A percentile compares a stretch with the other conserved stretches of the same genome.
phyloP scores from a whole-genome alignment of 2,888 invertebrate species.

The Thera obeliscata region DNA sequence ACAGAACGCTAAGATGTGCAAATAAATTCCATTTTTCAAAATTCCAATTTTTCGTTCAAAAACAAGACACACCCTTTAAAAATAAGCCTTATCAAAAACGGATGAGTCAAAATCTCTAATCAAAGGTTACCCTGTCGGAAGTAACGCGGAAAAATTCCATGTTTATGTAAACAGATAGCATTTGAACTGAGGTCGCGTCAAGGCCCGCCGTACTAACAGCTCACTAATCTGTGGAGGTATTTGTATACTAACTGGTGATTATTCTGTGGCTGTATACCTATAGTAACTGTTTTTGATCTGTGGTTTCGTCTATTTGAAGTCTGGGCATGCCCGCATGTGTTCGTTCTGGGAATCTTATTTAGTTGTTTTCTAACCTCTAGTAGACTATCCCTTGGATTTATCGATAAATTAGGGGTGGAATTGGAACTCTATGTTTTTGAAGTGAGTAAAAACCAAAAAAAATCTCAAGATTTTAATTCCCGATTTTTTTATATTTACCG shows the following conservation, averaged over 20 bases:
- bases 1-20: no score
- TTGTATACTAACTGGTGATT: conserved; percentile 16
- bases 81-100: conserved; percentile 22
- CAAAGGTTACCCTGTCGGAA: conserved; percentile 36
- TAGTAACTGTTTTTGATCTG: conserved; percentile 21
- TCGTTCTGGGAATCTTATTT: conserved; percentile 30
- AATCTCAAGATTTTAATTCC: no score
- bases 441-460: no score
- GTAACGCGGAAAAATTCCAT: conserved; percentile 38
- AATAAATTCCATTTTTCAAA: no score
- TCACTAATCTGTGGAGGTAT: conserved; percentile 20
- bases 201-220: conserved; percentile 26
- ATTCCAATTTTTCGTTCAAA: no score
- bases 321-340: conserved; percentile 39
- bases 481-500: no score
- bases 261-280: conserved; percentile 17
- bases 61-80: conserved; percentile 23
- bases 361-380: neutral
- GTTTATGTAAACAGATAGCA: conserved; percentile 33
- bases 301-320: conserved; percentile 35
- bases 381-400: neutral
- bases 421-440: no score
- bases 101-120: conserved; percentile 32
- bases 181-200: conserved; percentile 34
- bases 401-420: neutral